Conservation (phyloP, 2,888 invertebrate genomes). For the Eupeodes luniger region DNA sequence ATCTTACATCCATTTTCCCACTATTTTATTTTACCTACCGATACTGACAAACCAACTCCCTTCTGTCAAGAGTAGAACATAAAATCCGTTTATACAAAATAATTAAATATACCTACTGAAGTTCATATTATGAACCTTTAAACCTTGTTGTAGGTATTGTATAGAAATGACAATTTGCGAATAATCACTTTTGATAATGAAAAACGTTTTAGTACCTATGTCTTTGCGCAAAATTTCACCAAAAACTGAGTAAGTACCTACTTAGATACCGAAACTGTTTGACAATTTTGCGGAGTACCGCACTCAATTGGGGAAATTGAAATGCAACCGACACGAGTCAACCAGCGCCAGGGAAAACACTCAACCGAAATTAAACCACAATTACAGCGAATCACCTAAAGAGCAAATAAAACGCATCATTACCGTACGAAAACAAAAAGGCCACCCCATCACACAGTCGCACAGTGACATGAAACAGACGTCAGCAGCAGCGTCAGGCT, state of each 20-base stretch:
- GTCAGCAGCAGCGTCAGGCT: conserved; percentile 21
- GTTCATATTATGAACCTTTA: neutral
- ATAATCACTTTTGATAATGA: conserved; percentile 35
- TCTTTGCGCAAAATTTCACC: conserved; percentile 23
- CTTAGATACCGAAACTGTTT: conserved; percentile 51
- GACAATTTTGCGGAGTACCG: conserved; percentile 71
- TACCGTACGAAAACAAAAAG: conserved; percentile 74
- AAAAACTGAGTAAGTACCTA: conserved; percentile 43
- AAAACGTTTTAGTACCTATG: conserved; percentile 25
- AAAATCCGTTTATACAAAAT: neutral
- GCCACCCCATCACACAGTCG: conserved; percentile 21
- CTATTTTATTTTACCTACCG: no score
- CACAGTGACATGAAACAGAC: conserved; percentile 68
- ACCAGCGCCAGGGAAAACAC: conserved; percentile 58
- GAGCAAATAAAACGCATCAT: conserved; percentile 75
- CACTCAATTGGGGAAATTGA: conserved; percentile 69
- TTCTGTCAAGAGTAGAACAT: no score
- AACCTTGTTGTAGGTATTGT: neutral
- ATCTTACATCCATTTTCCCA: no score
- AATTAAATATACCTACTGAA: neutral
- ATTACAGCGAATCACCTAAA: conserved; percentile 75
- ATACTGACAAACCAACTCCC: no score
- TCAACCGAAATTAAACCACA: conserved; percentile 74
- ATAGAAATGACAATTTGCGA: conserved; percentile 5
- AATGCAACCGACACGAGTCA: conserved; percentile 65